These are phyloP conservation scores for Etheostoma cragini DNA, from an alignment of 2,113 vertebrate genomes.

Conservation along the genomic window DNA sequence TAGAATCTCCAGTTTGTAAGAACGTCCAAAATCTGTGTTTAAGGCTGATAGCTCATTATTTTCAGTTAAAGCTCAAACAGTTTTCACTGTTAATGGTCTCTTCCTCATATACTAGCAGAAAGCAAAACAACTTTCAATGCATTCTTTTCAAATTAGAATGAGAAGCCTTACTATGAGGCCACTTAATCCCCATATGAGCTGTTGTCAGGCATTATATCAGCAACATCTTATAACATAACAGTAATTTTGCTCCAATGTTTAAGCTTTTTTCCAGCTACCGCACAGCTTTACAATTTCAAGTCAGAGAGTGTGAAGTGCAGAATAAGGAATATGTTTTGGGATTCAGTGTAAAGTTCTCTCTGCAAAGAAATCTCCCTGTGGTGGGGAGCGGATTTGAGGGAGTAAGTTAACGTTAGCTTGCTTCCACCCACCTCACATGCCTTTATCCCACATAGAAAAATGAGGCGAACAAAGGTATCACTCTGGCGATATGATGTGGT, in stretches of 20 bases:
- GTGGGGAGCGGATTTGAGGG: too few species aligned
- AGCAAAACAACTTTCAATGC: neutral
- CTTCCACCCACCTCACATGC: too few species aligned
- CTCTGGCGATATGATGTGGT: too few species aligned
- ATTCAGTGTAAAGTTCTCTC: neutral
- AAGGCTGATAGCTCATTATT: conserved; percentile 34
- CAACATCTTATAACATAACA: too few species aligned
- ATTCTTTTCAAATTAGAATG: neutral
- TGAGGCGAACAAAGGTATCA: too few species aligned
- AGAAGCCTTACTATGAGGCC: neutral
- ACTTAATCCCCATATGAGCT: neutral
- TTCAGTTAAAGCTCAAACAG: neutral
- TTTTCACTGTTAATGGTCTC: neutral
- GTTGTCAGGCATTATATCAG: neutral
- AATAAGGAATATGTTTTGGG: neutral
- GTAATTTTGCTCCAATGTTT: neutral
- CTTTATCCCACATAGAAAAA: too few species aligned
- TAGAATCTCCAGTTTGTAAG: neutral
- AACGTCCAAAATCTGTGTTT: neutral
- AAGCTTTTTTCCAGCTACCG: neutral
- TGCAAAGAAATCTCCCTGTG: too few species aligned
- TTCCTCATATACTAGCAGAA: neutral
- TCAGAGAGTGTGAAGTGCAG: conserved; percentile 9
- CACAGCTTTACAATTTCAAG: conserved; percentile 7
- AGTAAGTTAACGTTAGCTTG: too few species aligned